phyloP scores from a whole-genome alignment of 2,797 vertebrate species.

The Acestrorhynchus altus region DNA sequence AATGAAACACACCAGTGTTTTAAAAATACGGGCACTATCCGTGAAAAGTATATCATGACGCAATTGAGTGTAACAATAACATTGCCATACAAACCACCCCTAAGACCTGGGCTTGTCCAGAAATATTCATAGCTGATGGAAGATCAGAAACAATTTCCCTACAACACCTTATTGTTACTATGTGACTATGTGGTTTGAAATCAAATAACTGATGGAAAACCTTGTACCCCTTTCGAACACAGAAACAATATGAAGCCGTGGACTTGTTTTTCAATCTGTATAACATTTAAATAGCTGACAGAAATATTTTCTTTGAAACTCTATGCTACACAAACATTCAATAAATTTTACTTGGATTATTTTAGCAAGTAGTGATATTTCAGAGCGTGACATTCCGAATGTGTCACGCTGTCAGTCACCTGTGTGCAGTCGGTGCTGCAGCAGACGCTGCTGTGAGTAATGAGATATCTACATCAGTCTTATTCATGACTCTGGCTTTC shows the following conservation, averaged over 20 bases:
- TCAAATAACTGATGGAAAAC: too few species aligned
- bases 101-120: background rate
- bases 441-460: background rate
- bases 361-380: conserved; percentile 3
- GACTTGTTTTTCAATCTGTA: background rate
- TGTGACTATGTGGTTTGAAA: background rate
- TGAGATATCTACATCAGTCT: background rate
- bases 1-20: too few species aligned
- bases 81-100: background rate
- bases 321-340: background rate
- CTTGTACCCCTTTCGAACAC: background rate
- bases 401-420: conserved; percentile 14
- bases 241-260: background rate
- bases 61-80: background rate
- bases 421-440: background rate
- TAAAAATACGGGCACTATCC: too few species aligned
- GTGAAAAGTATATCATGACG: background rate
- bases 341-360: conserved; percentile 4
- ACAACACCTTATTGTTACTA: background rate
- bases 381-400: conserved; percentile 3
- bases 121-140: background rate
- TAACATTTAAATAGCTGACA: background rate
- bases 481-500: conserved; percentile 5
- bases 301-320: background rate
- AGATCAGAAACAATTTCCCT: background rate